Evolutionary conservation across 2,888 invertebrate genomes (phyloP).

Genomic region (Latrodectus elegans): DNA sequence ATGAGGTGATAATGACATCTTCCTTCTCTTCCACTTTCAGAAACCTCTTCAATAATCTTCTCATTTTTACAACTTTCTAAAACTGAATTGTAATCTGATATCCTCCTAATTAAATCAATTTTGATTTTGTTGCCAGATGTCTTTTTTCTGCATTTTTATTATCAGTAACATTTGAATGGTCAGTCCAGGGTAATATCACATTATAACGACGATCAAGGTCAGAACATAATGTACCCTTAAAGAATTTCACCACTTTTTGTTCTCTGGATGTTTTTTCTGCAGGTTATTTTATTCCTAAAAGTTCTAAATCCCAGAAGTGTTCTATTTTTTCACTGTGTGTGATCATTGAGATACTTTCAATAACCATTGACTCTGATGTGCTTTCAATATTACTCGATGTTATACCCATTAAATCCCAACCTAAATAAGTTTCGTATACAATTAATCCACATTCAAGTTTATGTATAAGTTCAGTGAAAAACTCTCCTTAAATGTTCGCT

Average conservation of each 20-base stretch:
- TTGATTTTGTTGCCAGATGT: background rate
- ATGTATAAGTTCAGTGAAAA: background rate
- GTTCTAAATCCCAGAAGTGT: background rate
- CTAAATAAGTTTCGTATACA: conserved; percentile 8
- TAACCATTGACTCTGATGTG: background rate
- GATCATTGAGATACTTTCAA: background rate
- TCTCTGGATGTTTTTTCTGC: background rate
- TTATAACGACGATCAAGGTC: background rate
- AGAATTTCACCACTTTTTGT: background rate
- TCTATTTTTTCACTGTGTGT: background rate
- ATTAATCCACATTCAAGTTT: background rate
- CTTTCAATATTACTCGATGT: background rate
- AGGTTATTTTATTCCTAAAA: conserved; percentile 3
- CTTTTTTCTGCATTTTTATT: background rate
- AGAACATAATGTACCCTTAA: background rate
- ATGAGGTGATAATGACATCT: background rate
- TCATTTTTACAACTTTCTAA: background rate
- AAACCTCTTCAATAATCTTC: conserved; percentile 8
- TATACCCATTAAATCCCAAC: background rate
- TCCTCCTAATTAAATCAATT: background rate
- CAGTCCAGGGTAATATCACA: background rate
- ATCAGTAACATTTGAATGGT: background rate
- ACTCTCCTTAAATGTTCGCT: background rate
- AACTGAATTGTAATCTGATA: background rate
- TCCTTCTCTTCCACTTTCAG: background rate